Evolutionary conservation across 2,113 vertebrate species (phyloP).

Genomic region (Numida meleagris): DNA sequence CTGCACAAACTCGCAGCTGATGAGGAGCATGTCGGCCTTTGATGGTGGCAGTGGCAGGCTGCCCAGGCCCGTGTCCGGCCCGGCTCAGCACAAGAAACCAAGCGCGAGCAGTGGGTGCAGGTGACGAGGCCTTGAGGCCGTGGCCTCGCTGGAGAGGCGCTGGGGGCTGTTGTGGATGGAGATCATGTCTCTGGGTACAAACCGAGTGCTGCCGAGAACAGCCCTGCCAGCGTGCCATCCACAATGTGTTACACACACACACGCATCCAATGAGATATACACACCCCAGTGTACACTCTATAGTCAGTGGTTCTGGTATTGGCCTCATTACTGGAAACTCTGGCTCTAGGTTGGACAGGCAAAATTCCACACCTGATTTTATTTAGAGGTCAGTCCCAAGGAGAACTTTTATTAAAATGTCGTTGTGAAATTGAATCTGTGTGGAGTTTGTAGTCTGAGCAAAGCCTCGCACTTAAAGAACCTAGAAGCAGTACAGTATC

Average conservation of each 20-base stretch:
- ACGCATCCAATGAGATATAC: no score
- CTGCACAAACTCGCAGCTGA: neutral
- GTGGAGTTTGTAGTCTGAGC: neutral
- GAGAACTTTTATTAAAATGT: slow-evolving; percentile 1
- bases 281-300: fast-evolving
- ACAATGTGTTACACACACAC: no score
- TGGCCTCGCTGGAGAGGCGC: neutral
- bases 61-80: neutral
- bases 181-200: no score
- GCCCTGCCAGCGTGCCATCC: no score
- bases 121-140: fast-evolving
- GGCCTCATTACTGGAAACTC: neutral
- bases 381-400: neutral
- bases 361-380: neutral
- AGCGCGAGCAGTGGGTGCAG: neutral
- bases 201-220: neutral
- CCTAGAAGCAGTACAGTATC: neutral
- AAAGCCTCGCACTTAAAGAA: neutral
- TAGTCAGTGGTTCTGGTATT: neutral
- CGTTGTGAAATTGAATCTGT: neutral
- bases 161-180: neutral
- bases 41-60: neutral
- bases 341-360: neutral
- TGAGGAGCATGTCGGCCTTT: neutral
- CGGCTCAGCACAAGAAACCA: neutral